A percentile compares a stretch with the other conserved stretches of the same genome.
Evolutionary conservation across 2,888 invertebrate genomes (phyloP).

Genomic region (Crepidodera aurea): DNA sequence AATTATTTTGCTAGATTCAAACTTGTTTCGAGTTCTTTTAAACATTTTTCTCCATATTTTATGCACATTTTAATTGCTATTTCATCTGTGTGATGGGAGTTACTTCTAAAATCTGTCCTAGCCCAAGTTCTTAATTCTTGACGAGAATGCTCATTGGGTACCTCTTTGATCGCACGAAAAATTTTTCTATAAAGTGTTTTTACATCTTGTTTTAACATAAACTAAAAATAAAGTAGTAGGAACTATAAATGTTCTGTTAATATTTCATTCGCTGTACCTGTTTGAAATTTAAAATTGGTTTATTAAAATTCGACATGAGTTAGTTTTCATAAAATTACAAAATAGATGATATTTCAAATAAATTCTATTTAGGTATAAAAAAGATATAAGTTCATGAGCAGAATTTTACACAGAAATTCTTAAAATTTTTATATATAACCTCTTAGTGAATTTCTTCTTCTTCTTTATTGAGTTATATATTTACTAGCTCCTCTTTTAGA

Average conservation of each 20-base stretch:
- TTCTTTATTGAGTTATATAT: too few species aligned
- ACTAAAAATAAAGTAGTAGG: conserved; percentile 65
- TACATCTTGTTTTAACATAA: conserved; percentile 81
- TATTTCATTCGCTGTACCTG: conserved; percentile 69
- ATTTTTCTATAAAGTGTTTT: conserved; percentile 78
- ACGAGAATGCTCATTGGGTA: conserved; percentile 71
- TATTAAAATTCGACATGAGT: conserved; percentile 40
- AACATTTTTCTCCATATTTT: conserved; percentile 73
- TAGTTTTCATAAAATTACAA: too few species aligned
- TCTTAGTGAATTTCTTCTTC: too few species aligned
- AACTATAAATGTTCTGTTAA: neutral
- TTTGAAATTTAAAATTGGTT: conserved; percentile 65
- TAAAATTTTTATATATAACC: too few species aligned
- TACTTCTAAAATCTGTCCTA: conserved; percentile 75
- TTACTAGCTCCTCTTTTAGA: too few species aligned
- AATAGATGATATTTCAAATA: too few species aligned
- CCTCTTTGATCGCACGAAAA: conserved; percentile 71
- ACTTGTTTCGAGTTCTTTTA: conserved; percentile 73
- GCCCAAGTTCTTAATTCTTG: conserved; percentile 77
- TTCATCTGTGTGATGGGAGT: conserved; percentile 77
- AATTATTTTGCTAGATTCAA: conserved; percentile 67
- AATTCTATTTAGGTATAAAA: too few species aligned
- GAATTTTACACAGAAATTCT: too few species aligned
- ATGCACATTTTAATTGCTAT: conserved; percentile 75
- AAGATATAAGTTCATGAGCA: too few species aligned